Evolutionary conservation across 2,888 invertebrate species (phyloP).

Genomic region (Pandemis heparana): DNA sequence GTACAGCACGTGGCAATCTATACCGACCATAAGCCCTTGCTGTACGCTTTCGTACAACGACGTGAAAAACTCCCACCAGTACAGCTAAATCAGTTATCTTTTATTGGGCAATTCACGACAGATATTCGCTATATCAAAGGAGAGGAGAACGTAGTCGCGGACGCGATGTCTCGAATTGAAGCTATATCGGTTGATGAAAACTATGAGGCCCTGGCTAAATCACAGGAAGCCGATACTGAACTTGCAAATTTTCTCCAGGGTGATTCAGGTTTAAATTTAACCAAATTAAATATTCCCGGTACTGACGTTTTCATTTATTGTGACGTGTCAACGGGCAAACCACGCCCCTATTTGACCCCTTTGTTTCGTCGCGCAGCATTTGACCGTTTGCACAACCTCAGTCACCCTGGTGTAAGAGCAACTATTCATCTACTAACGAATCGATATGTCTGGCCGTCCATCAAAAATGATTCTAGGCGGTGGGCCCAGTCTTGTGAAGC

Average conservation of each 20-base stretch:
- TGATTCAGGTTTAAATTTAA: neutral
- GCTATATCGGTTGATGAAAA: neutral
- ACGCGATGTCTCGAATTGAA: neutral
- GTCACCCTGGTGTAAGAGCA: slow-evolving; percentile 45
- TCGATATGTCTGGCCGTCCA: slow-evolving; percentile 61
- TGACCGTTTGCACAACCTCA: slow-evolving; percentile 42
- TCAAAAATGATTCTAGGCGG: slow-evolving; percentile 52
- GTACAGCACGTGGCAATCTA: too few species aligned
- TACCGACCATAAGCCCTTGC: too few species aligned
- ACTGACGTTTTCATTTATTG: slow-evolving; percentile 39
- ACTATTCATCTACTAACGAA: slow-evolving; percentile 49
- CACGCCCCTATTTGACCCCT: slow-evolving; percentile 44
- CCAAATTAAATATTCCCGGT: neutral
- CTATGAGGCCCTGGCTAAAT: slow-evolving; percentile 5
- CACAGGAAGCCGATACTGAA: neutral
- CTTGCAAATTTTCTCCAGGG: neutral
- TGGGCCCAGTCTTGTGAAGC: slow-evolving; percentile 56
- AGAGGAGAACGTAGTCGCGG: slow-evolving; percentile 14
- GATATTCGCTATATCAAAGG: slow-evolving; percentile 34
- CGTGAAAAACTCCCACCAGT: too few species aligned
- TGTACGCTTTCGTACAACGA: too few species aligned
- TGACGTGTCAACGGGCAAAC: slow-evolving; percentile 42
- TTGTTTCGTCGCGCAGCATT: slow-evolving; percentile 37
- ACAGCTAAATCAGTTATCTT: too few species aligned
- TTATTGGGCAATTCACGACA: too few species aligned